phyloP scores from a whole-genome alignment of 2,797 vertebrate species.

The Lacerta agilis region DNA sequence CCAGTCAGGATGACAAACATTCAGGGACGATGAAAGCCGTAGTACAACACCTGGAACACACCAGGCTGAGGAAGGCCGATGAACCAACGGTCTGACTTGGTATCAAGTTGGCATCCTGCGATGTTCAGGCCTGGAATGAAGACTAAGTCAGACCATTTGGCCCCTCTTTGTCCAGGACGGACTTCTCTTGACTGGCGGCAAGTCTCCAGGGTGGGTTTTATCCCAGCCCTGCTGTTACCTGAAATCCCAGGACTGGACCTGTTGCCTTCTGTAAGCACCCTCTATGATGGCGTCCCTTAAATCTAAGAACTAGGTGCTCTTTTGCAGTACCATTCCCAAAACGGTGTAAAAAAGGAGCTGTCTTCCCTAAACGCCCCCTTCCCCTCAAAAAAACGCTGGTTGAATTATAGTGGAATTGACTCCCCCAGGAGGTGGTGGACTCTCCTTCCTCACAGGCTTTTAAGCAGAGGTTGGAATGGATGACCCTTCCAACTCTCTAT shows the following conservation, averaged over 20 bases:
- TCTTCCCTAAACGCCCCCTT: not conserved
- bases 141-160: not conserved
- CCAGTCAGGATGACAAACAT: too few relatives aligned
- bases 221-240: not conserved
- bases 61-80: not conserved
- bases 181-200: not conserved
- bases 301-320: not conserved
- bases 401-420: too few relatives aligned
- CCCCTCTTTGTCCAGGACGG: not conserved
- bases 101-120: not conserved
- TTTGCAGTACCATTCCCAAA: not conserved
- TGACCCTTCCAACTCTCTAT: too few relatives aligned
- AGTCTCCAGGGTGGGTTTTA: not conserved
- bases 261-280: not conserved
- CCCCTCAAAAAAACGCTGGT: too few relatives aligned
- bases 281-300: too few relatives aligned
- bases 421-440: fast-evolving
- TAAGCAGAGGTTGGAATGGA: too few relatives aligned
- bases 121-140: not conserved
- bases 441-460: too few relatives aligned
- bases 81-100: not conserved
- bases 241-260: not conserved
- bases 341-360: not conserved
- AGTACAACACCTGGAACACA: not conserved
- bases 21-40: not conserved